These are phyloP conservation scores for Parnassius apollo DNA, from an alignment of 2,888 invertebrate species.

Conservation along the genomic window DNA sequence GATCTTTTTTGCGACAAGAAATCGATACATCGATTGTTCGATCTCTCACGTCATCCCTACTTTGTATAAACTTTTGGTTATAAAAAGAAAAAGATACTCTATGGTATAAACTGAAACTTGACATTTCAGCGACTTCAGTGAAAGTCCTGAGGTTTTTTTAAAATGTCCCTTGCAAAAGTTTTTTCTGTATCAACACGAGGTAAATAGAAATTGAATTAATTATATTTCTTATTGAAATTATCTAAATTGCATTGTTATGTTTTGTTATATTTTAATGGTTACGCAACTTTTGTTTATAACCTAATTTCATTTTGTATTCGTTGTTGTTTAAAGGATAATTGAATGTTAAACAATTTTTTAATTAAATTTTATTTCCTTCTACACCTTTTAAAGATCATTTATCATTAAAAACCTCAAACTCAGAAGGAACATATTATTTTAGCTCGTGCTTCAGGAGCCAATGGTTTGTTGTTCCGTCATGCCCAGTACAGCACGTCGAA, in stretches of 20 bases:
- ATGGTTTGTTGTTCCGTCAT: constrained; percentile 46
- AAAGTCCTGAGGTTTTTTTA: constrained; percentile 21
- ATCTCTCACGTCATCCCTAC: too few species aligned
- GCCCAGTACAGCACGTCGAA: constrained; percentile 55
- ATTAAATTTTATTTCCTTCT: too few species aligned
- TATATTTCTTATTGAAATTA: neutral
- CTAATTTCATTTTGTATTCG: constrained; percentile 51
- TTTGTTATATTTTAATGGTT: constrained; percentile 36
- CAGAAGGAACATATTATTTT: constrained; percentile 29
- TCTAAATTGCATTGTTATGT: neutral
- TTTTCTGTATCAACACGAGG: constrained; percentile 75
- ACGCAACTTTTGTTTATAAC: constrained; percentile 73
- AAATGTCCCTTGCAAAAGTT: constrained; percentile 77
- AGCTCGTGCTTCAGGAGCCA: constrained; percentile 54
- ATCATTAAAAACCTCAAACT: neutral
- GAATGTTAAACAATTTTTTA: too few species aligned
- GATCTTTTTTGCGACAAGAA: too few species aligned
- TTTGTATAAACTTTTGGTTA: too few species aligned
- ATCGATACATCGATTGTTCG: too few species aligned
- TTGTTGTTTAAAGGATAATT: constrained; percentile 22
- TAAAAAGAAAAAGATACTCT: too few species aligned
- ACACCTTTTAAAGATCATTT: too few species aligned
- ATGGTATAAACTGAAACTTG: neutral
- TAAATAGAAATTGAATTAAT: constrained; percentile 37
- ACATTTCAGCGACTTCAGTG: constrained; percentile 29